phyloP scores from a whole-genome alignment of 2,113 vertebrate genomes.

The Chloroceryle aenea region DNA sequence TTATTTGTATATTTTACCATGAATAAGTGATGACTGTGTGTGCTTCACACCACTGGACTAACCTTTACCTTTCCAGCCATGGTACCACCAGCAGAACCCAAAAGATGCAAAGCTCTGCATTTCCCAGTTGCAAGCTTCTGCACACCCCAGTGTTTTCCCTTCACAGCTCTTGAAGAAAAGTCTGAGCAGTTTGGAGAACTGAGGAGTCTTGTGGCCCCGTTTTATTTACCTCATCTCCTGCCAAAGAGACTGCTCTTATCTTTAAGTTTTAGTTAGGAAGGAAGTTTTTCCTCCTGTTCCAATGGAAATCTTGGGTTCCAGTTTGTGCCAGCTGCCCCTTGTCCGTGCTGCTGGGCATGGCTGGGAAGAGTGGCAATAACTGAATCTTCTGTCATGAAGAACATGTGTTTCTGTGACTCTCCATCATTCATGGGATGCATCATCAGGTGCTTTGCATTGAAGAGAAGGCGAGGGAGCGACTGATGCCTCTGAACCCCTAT shows the following conservation, averaged over 20 bases:
- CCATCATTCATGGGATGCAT: background rate
- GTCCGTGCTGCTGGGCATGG: too few species aligned
- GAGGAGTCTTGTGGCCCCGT: background rate
- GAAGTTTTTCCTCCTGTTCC: too few species aligned
- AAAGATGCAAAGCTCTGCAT: background rate
- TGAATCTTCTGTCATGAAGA: background rate
- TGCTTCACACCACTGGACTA: background rate
- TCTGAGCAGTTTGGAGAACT: background rate
- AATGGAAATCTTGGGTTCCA: background rate
- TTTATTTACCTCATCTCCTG: background rate
- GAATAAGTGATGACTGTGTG: background rate
- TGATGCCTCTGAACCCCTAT: background rate
- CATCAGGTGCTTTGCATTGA: accelerated
- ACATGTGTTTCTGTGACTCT: background rate
- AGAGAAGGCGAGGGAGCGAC: background rate
- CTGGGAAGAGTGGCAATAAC: background rate
- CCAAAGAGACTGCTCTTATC: background rate
- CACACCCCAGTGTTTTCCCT: background rate
- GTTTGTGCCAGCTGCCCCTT: background rate
- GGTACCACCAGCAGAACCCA: background rate
- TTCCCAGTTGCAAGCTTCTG: background rate
- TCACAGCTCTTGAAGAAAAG: background rate
- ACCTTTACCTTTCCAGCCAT: background rate
- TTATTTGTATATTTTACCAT: background rate
- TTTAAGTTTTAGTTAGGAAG: background rate